Evolutionary conservation across 2,113 vertebrate genomes (phyloP).

Genomic region (Ptyas mucosa): DNA sequence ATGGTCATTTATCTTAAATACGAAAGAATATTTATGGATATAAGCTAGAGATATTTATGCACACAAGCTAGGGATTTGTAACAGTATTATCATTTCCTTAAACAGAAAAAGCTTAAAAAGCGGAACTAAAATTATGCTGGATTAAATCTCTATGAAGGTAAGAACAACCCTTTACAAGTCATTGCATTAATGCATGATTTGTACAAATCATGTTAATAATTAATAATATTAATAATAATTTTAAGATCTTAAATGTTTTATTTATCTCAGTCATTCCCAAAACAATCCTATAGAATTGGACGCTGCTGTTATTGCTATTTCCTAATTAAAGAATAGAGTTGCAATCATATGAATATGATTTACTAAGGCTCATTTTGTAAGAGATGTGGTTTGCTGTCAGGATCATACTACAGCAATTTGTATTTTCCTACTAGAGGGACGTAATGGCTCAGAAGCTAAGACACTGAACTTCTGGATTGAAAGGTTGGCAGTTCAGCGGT

Average conservation of each 20-base stretch:
- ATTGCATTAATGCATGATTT: background rate
- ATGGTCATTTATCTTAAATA: background rate
- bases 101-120: background rate
- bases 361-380: background rate
- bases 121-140: background rate
- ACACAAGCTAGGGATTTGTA: background rate
- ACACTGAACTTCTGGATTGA: too few species aligned
- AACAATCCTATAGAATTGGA: background rate
- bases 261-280: background rate
- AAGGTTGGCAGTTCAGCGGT: too few species aligned
- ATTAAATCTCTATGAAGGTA: background rate
- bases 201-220: background rate
- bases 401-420: background rate
- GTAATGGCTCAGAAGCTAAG: too few species aligned
- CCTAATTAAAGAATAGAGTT: background rate
- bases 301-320: background rate
- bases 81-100: background rate
- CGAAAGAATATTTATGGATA: background rate
- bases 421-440: background rate
- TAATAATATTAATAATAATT: background rate
- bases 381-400: background rate
- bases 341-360: background rate
- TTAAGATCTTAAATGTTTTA: background rate
- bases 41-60: background rate
- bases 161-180: background rate